Percentiles rank a stretch among this genome's conserved stretches.
Conservation (phyloP, 2,888 invertebrate genomes). For the Boloria selene region DNA sequence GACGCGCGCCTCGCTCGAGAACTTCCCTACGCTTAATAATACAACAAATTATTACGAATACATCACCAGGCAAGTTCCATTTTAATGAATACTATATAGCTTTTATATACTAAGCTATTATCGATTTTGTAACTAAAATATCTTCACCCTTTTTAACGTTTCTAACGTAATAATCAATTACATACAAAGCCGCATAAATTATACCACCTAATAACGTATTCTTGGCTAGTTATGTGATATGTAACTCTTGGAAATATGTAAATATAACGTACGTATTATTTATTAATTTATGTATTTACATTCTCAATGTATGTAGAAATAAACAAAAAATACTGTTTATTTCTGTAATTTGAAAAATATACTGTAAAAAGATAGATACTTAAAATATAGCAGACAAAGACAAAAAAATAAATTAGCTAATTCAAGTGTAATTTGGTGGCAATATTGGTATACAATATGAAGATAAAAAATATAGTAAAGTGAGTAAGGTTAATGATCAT, state of each 20-base stretch:
- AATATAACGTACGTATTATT: no score
- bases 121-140: neutral
- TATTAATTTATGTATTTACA: no score
- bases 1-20: conserved; percentile 42
- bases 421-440: neutral
- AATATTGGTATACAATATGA: neutral
- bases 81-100: conserved; percentile 1
- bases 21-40: conserved; percentile 40
- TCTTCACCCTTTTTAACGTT: neutral
- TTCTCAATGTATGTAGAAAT: no score
- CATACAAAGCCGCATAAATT: neutral
- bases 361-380: neutral
- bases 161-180: neutral
- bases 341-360: no score
- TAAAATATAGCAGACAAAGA: neutral
- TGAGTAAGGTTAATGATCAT: conserved; percentile 19
- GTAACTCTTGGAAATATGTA: neutral
- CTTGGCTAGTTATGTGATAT: neutral
- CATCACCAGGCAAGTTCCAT: conserved; percentile 1
- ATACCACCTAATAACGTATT: neutral
- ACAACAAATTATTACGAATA: conserved; percentile 29
- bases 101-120: conserved; percentile 4
- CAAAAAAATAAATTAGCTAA: conserved; percentile 4
- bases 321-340: no score
- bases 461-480: neutral